Conservation (phyloP, 2,888 invertebrate species). For the Plagodis dolabraria region DNA sequence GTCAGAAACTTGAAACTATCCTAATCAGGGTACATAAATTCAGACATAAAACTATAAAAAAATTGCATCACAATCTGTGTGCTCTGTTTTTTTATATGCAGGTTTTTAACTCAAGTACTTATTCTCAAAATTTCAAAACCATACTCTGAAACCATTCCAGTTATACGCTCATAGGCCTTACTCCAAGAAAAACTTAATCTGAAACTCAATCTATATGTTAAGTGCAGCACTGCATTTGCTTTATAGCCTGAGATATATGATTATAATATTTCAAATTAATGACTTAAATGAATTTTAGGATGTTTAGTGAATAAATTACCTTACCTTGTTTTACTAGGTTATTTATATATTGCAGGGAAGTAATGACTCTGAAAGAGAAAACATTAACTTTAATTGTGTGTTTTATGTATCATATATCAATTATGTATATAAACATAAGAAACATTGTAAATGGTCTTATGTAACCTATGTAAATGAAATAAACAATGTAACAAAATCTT, state of each 20-base stretch:
- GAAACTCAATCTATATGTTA: too few relatives aligned
- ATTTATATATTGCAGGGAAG: conserved; percentile 36
- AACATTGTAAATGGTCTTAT: conserved; percentile 32
- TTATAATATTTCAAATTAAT: too few relatives aligned
- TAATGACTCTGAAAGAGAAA: conserved; percentile 42
- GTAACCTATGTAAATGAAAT: conserved; percentile 28
- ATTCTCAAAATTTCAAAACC: too few relatives aligned
- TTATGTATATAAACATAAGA: background rate
- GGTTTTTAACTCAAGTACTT: too few relatives aligned
- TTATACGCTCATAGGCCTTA: too few relatives aligned
- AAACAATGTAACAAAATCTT: conserved; percentile 13
- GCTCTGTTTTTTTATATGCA: too few relatives aligned
- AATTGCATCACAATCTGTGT: too few relatives aligned
- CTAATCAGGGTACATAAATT: too few relatives aligned
- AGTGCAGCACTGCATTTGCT: background rate
- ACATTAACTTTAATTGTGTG: background rate
- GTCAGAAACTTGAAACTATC: too few relatives aligned
- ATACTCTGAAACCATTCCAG: too few relatives aligned
- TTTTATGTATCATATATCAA: background rate
- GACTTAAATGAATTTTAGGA: background rate
- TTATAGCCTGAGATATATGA: background rate
- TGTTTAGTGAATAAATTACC: background rate
- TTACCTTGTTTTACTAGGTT: conserved; percentile 39
- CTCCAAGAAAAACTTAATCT: too few relatives aligned
- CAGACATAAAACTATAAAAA: too few relatives aligned